Evolutionary conservation across 2,113 vertebrate genomes (phyloP).

Genomic region (Cavia porcellus): DNA sequence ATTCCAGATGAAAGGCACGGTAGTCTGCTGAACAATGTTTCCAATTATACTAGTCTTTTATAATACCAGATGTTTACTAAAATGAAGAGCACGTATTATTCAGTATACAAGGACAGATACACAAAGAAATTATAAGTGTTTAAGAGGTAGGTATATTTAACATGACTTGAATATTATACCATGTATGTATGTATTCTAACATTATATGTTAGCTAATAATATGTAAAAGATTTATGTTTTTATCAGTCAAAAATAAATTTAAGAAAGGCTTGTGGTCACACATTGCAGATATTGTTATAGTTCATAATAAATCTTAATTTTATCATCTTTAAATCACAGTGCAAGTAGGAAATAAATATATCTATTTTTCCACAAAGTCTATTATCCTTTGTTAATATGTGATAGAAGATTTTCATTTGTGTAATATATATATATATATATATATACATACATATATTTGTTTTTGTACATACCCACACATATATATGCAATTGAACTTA

Average conservation of each 20-base stretch:
- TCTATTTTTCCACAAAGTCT: background rate
- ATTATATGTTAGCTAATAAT: background rate
- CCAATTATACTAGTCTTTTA: background rate
- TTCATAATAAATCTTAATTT: background rate
- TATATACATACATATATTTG: background rate
- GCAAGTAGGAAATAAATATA: background rate
- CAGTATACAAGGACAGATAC: background rate
- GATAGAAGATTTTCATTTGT: background rate
- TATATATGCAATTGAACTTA: too few relatives aligned
- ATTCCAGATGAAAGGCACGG: background rate
- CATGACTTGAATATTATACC: background rate
- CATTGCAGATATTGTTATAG: background rate
- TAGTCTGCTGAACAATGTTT: background rate
- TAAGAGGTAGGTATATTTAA: background rate
- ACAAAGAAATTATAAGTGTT: background rate
- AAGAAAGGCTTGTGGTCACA: background rate
- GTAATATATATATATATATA: background rate
- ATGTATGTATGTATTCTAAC: background rate
- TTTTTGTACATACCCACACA: background rate
- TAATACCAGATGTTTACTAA: background rate
- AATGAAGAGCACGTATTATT: background rate
- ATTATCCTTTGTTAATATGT: background rate
- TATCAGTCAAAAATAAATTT: background rate
- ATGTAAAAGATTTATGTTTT: too few relatives aligned
- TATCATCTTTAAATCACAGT: background rate